Evolutionary conservation across 2,797 vertebrate genomes (phyloP), one percentile per base, ranked within the genome.

Genomic region (Gobionotothen gibberifrons): DNA sequence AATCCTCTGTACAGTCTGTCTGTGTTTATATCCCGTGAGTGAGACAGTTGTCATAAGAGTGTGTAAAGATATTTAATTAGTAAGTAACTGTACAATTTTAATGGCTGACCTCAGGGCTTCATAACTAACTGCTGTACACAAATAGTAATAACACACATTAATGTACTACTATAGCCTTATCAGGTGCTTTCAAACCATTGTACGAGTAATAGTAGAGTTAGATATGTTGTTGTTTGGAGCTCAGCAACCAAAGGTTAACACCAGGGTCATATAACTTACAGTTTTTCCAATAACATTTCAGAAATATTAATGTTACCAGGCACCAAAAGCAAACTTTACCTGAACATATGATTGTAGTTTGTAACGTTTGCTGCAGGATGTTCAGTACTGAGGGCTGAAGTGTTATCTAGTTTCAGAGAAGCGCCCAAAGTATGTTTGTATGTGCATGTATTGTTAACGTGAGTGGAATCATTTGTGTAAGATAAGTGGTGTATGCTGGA

Each of bases 61-160:
- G 69, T 54, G 63, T 46, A 44, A 52, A 71, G 58, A 67, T 63
- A 48, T 54, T 67, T 60, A 64, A 66, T 47, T 40, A 63, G 48
- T 71, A 52, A 76, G 40, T 52, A 72, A 16, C 42, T 54, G 69
- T 74, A 61, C 39, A 80, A 69, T 62, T 56, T 16, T 81, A 73
- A 80, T 83, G 76, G 72, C 74, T 85, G 83, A 91, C 89, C 91
- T 93, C 91, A 93, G 92, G 92, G 87, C 87, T 91, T 89, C 90
- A 85, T 80, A 46, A 84, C 73, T 85, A 84, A 86, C 76, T 56
- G 74, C 69, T 88, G 72, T 85, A 67, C 43, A 60, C 63, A 55
- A 69, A 83, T 73, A 80, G 43, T 81, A 74, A 71, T 57, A 72
- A 76, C 72, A 76, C 32, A 69, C 55, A 36, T 79, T 46, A 78